phyloP scores from a whole-genome alignment of 2,888 invertebrate species.

The Caenorhabditis zanzibari region DNA sequence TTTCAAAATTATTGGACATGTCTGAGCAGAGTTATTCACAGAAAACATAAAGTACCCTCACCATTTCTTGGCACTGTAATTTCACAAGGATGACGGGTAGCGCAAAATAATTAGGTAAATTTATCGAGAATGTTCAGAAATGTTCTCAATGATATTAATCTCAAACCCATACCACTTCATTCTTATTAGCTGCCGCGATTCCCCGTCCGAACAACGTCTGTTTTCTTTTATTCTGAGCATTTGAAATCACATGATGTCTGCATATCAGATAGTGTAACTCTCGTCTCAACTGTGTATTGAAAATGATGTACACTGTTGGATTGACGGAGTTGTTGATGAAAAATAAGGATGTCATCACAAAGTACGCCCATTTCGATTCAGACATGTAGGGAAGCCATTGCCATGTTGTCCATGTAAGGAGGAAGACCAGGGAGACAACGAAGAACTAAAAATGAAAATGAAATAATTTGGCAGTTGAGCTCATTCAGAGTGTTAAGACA shows the following conservation, averaged over 20 bases:
- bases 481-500: no score
- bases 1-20: no score
- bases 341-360: conserved; percentile 81
- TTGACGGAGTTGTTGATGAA: conserved; percentile 83
- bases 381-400: conserved; percentile 80
- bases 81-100: no score
- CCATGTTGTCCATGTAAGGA: conserved; percentile 82
- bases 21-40: no score
- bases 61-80: no score
- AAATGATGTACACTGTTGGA: conserved; percentile 82
- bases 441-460: conserved; percentile 76
- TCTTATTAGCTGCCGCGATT: conserved; percentile 42
- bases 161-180: conserved; percentile 60
- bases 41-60: no score
- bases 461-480: no score
- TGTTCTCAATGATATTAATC: no score
- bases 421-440: conserved; percentile 81
- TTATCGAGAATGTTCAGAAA: no score
- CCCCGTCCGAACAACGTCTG: conserved; percentile 64
- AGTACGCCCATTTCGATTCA: conserved; percentile 80
- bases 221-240: conserved; percentile 66
- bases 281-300: conserved; percentile 79
- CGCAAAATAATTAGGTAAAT: no score
- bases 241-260: conserved; percentile 67
- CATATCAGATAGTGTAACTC: conserved; percentile 79